Conservation (phyloP, 2,797 vertebrate species). For the Urosaurus nigricauda region DNA sequence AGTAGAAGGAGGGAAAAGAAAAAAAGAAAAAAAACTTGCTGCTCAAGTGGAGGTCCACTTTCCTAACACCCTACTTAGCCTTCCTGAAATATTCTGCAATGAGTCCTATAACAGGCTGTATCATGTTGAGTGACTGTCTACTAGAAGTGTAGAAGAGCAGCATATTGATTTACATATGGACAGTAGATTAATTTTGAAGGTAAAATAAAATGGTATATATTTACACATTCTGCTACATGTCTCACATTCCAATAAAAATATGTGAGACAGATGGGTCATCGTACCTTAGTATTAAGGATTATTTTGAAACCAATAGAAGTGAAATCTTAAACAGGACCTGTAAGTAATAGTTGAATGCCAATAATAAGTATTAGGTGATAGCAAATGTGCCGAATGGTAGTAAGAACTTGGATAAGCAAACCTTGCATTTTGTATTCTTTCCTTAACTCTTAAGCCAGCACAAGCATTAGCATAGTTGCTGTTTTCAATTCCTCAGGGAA, state of each 20-base stretch:
- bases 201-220: conserved; percentile 3
- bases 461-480: conserved; percentile 45
- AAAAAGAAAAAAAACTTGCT: not conserved
- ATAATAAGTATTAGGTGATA: conserved; percentile 28
- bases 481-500: conserved; percentile 50
- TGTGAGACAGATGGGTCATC: not conserved
- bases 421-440: conserved; percentile 34
- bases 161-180: not conserved
- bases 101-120: not conserved
- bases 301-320: not conserved
- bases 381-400: conserved; percentile 17
- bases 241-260: not conserved
- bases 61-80: no score
- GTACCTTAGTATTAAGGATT: not conserved
- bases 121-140: not conserved
- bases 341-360: not conserved
- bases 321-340: not conserved
- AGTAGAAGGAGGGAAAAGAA: not conserved
- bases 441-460: conserved; percentile 35
- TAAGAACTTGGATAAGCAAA: conserved; percentile 48
- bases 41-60: no score
- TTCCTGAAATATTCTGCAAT: not conserved
- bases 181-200: not conserved
- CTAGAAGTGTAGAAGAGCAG: not conserved
- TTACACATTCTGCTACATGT: not conserved